Evolutionary conservation across 1,140 invertebrate genomes (phyloP).

Genomic region (Sinella curviseta): DNA sequence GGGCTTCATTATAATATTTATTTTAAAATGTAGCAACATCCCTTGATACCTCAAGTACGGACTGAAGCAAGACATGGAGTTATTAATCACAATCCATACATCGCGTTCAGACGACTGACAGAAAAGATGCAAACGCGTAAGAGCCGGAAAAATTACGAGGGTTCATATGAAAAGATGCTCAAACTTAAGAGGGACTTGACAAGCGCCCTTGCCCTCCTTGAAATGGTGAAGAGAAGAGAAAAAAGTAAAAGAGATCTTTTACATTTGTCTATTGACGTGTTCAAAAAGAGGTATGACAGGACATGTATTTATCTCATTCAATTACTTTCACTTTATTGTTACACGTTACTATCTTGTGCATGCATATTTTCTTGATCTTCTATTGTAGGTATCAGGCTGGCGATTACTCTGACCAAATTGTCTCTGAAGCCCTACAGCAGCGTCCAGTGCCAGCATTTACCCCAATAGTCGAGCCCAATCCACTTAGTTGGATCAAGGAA

Average conservation of each 20-base stretch:
- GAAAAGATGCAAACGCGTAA: constrained; percentile 99
- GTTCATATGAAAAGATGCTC: constrained; percentile 98
- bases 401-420: constrained; percentile 81
- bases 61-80: constrained; percentile 86
- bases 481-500: constrained; percentile 42
- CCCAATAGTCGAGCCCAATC: constrained; percentile 61
- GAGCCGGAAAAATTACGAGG: constrained; percentile 98
- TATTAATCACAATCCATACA: constrained; percentile 92
- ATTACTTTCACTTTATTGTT: too few species aligned
- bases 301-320: too few species aligned
- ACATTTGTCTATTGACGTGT: constrained; percentile 86
- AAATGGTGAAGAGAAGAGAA: constrained; percentile 88
- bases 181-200: constrained; percentile 90
- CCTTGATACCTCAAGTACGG: constrained; percentile 87
- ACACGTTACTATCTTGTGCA: too few species aligned
- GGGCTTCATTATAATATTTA: constrained; percentile 8
- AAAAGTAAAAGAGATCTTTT: constrained; percentile 88
- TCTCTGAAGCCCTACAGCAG: constrained; percentile 75
- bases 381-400: constrained; percentile 73
- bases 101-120: constrained; percentile 91
- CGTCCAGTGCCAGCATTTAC: constrained; percentile 75
- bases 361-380: too few species aligned
- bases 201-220: constrained; percentile 82
- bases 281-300: constrained; percentile 71
- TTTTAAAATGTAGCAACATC: constrained; percentile 73